Base-by-base conservation (phyloP, 37 sponge, comb jelly and placozoan genomes). In the Cliona cf. orientalis region DNA sequence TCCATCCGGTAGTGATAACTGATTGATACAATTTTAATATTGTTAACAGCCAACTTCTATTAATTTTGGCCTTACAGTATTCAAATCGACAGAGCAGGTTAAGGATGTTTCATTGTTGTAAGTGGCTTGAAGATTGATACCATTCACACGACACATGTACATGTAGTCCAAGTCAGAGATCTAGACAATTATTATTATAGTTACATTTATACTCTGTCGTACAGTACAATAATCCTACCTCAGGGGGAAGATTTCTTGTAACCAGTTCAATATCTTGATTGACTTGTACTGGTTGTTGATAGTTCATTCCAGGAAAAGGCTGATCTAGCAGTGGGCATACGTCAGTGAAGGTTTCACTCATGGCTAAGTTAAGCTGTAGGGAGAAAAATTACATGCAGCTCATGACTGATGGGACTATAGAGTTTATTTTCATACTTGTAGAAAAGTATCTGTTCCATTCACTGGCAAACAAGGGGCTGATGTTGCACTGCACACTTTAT, bases 171-270 rank as follows among this genome's bases (percentile, higher is more conserved):
- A 82, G 31, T 74, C 83, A 72, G 26, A 34, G 44, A 37, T 60
- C 83, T 82, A n/a, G 1, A 22, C 2, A 46, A 31, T 40, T 26
- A 35, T 41, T 46, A 6, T 23, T 17, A 11, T 3, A 46, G 3
- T 0, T 32, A 67, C 3, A 29, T 37, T 7, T 23, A 5, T 12
- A 1, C 46, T 7, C 4, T 28, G 0, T 36, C 9, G 36, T 33
- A 21, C 32, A 7, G 33, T 12, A 22, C 33, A 21, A 23, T 66
- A 21, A 4, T 29, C 68, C 58, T 58, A 84, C 84, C 19, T 22
- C 35, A 28, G 67, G 58, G 0, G 79, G 78, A 23, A 85, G 77
- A 71, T 85, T 85, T 41, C 71, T 85, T 11, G 85, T 85, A 14
- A 42, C 32, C 42, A 85, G 71, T 39, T 37, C 22, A 31, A 85